These are phyloP conservation scores for Pseudococcus viburni DNA, from an alignment of 2,888 invertebrate species.

Conservation along the genomic window DNA sequence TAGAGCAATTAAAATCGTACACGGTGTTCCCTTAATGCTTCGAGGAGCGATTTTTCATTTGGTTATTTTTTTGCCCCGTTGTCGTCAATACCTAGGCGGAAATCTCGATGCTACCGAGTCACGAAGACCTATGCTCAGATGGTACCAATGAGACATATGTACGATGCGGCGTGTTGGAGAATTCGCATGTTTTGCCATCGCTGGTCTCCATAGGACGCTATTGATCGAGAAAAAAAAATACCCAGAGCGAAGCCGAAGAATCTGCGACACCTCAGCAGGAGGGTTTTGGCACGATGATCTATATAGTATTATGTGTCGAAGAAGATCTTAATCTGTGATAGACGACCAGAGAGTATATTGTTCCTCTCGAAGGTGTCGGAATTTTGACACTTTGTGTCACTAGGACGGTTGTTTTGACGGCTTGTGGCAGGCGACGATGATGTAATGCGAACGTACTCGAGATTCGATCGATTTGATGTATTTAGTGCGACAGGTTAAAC, in stretches of 20 bases:
- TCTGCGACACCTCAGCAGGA: conserved; percentile 7
- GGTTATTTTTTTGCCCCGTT: no score
- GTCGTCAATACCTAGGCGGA: no score
- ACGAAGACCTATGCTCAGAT: background rate
- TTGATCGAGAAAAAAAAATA: background rate
- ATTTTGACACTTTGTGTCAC: conserved; percentile 24
- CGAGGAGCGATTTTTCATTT: no score
- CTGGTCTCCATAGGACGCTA: background rate
- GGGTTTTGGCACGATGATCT: conserved; percentile 14
- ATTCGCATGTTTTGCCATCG: background rate
- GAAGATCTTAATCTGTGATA: background rate
- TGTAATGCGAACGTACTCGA: background rate
- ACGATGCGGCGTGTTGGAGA: background rate
- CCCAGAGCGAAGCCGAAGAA: background rate
- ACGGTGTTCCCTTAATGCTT: background rate
- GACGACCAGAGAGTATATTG: background rate
- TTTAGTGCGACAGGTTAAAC: background rate
- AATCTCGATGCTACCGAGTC: background rate
- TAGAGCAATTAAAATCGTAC: conserved; percentile 27
- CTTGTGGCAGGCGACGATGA: background rate
- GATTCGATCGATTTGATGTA: background rate
- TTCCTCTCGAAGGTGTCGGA: background rate
- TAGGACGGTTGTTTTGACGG: background rate
- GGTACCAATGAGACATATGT: background rate
- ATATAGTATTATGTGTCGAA: background rate